Evolutionary conservation across 2,888 invertebrate species (phyloP), one percentile per base, ranked within the genome.

Genomic region (Morpho deidamia): DNA sequence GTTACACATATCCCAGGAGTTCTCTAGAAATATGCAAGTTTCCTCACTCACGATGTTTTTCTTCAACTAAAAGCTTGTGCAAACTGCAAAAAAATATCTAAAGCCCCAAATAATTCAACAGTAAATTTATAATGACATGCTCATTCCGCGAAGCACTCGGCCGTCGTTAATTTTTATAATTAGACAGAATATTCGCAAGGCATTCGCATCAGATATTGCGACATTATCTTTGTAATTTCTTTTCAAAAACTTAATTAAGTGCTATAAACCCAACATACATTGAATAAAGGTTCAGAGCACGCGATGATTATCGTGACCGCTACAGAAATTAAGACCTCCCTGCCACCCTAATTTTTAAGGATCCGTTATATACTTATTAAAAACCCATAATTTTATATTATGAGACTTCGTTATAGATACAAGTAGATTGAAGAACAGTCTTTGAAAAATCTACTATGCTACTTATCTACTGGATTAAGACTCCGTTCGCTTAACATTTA

Each of bases 201-300:
- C 47, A 58, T 48, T 51, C 44, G 33, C 40, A 52, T 52, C 48
- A 48, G 48, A 48, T 44, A 37, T 54, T 41, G 37, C 40, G 42
- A 53, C 42, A 51, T 56, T 51, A 59, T 53, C 55, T 53, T 48
- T 1, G 47, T 51, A 53, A 56, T 56, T 51, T 39, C 47, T 45
- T 59, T 56, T 56, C 12, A 44, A 61, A 62, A 51, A 58, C 55
- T 56, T 55, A 64, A 66, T 65, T 67, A 62, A 55, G 53, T 59
- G 58, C 62, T 61, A 56, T 67, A 64, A 66, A 64, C 52, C 53
- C 60, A 46, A 51, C 51, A 57, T 47, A 47, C 49, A 48, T 57
- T 56, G 53, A 56, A 59, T 55, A 55, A 43, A 51, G 53, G 53
- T 23, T 51, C 43, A 56, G 46, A 55, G 47, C 45, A 52, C 41